These are phyloP conservation scores for Chelonus formosanus DNA, from an alignment of 2,888 invertebrate genomes.

Conservation along the genomic window DNA sequence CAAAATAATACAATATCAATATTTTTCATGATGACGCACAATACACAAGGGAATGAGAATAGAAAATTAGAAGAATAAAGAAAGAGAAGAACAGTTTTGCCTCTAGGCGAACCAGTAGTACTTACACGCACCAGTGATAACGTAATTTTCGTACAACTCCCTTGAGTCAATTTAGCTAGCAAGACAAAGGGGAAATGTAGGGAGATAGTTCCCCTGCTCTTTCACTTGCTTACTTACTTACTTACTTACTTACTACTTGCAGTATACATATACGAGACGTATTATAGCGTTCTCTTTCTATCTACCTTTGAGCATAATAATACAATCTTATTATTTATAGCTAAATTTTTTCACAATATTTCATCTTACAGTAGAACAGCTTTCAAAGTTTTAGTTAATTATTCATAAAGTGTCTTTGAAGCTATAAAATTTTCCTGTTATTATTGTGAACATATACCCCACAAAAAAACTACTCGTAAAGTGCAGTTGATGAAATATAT, in stretches of 20 bases:
- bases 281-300: neutral
- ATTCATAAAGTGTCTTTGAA: too few relatives aligned
- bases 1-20: too few relatives aligned
- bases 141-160: conserved; percentile 32
- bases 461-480: neutral
- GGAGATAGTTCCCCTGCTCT: too few relatives aligned
- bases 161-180: conserved; percentile 14
- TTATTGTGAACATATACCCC: too few relatives aligned
- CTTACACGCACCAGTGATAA: conserved; percentile 28
- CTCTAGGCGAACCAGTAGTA: conserved; percentile 17
- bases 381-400: too few relatives aligned
- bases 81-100: conserved; percentile 15
- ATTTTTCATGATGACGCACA: conserved; percentile 11
- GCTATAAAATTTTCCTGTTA: too few relatives aligned
- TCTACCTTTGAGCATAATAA: neutral
- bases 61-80: conserved; percentile 27
- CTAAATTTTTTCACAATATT: neutral
- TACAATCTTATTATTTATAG: neutral
- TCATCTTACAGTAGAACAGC: too few relatives aligned
- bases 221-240: too few relatives aligned
- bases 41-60: conserved; percentile 20
- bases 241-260: too few relatives aligned
- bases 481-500: conserved; percentile 7
- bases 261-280: neutral
- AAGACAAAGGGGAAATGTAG: conserved; percentile 15